These are phyloP conservation scores for Spisula subtruncata DNA, from an alignment of 2,888 invertebrate species.

Conservation along the genomic window DNA sequence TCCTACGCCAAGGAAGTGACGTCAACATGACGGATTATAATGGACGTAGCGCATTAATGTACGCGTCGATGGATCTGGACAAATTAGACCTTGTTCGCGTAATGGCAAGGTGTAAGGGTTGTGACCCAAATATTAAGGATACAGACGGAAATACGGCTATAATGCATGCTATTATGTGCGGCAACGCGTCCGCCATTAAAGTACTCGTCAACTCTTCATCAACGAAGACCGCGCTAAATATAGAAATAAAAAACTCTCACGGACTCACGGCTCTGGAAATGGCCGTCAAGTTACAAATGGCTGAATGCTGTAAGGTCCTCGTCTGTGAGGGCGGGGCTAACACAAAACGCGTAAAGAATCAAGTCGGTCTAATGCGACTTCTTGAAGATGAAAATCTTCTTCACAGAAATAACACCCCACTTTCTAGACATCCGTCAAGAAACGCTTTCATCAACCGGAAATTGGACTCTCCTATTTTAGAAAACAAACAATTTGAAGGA, in stretches of 20 bases:
- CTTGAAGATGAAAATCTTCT: slow-evolving; percentile 70
- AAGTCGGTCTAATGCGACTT: slow-evolving; percentile 71
- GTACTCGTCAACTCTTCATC: slow-evolving; percentile 74
- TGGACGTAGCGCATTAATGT: slow-evolving; percentile 80
- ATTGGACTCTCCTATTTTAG: slow-evolving; percentile 65
- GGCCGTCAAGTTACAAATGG: slow-evolving; percentile 77
- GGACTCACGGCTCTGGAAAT: slow-evolving; percentile 77
- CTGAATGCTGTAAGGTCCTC: slow-evolving; percentile 79
- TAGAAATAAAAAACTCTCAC: slow-evolving; percentile 73
- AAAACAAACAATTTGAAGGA: slow-evolving; percentile 70
- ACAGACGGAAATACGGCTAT: slow-evolving; percentile 76
- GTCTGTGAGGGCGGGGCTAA: slow-evolving; percentile 77
- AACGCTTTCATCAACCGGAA: slow-evolving; percentile 61
- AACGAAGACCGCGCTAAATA: slow-evolving; percentile 71
- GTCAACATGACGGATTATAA: slow-evolving; percentile 77
- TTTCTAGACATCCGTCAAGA: slow-evolving; percentile 54
- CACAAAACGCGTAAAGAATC: slow-evolving; percentile 69
- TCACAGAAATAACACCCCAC: slow-evolving; percentile 64
- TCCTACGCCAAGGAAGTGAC: slow-evolving; percentile 79
- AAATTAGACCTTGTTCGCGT: slow-evolving; percentile 77
- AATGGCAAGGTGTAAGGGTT: slow-evolving; percentile 73
- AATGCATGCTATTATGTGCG: slow-evolving; percentile 78
- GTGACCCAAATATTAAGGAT: slow-evolving; percentile 79
- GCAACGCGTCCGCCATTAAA: slow-evolving; percentile 75
- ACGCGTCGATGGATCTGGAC: slow-evolving; percentile 78